Base-by-base conservation (phyloP, 2,888 invertebrate species). In the Sesia apiformis region DNA sequence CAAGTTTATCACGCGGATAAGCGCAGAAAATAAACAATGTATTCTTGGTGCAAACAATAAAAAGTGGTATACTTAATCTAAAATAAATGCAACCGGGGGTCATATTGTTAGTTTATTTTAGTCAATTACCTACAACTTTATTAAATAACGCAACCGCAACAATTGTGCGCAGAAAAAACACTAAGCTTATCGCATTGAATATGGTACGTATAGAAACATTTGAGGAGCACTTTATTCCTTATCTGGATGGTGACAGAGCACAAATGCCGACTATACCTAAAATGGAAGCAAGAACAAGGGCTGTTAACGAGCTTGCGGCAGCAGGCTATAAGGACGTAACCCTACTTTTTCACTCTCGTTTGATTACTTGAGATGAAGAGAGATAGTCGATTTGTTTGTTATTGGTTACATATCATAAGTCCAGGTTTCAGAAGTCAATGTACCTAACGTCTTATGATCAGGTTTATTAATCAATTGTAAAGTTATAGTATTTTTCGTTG, bases 261-360 rank as follows among this genome's bases (percentile, higher is more conserved):
- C 65, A 71, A 70, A 77, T 69, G 69, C 74, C 75, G 71, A 65
- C 71, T 61, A 55, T 58, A 60, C 78, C 78, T 73, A 71, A 84
- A 76, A 83, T 72, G 81, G 83, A 68, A 66, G 63, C 67, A 67
- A 71, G 66, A 65, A 62, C 67, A 67, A 71, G 66, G 65, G 65
- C 69, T 74, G 69, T 70, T 80, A 84, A 81, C 78, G 78, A 84
- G 72, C 70, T 57, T 60, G 64, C 63, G 67, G 67, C 67, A 65
- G 67, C 67, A 65, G 63, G 60, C 55, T 66, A 63, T 23, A 46
- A 69, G 70, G 67, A 69, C 65, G 65, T 63, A 65, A 55, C 23
- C 23, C 23, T 23, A 23, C 23, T 2, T 23, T 23, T 23, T 23
- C 23, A 23, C 23, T 23, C 23, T 23, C 23, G 23, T 23, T 23